phyloP scores from a whole-genome alignment of 1,140 invertebrate species.

The Drosophila lacteicornis region DNA sequence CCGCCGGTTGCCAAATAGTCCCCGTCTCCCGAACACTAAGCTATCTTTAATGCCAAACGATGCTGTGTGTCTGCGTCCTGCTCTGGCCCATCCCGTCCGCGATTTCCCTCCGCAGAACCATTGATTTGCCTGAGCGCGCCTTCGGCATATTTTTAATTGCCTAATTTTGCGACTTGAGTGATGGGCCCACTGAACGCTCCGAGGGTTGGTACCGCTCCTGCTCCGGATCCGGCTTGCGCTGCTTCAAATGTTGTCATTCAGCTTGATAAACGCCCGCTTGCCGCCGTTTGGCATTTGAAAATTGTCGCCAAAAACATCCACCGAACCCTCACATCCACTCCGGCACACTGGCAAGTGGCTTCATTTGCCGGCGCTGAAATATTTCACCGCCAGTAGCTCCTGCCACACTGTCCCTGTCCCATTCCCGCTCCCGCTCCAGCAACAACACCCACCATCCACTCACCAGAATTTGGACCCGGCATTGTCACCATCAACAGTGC shows the following conservation, averaged over 20 bases:
- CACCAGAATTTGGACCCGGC: slow-evolving; percentile 44
- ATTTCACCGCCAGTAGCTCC: slow-evolving; percentile 55
- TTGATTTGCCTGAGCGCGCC: slow-evolving; percentile 72
- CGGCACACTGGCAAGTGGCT: slow-evolving; percentile 70
- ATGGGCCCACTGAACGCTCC: slow-evolving; percentile 66
- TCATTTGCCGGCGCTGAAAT: slow-evolving; percentile 77
- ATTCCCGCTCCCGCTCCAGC: not conserved
- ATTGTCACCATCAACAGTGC: slow-evolving; percentile 80
- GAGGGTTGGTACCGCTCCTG: slow-evolving; percentile 48
- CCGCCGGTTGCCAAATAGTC: slow-evolving; percentile 23
- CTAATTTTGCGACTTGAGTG: slow-evolving; percentile 84
- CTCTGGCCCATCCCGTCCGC: slow-evolving; percentile 1
- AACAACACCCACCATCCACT: slow-evolving; percentile 13
- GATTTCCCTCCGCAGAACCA: slow-evolving; percentile 31
- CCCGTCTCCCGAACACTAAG: slow-evolving; percentile 36
- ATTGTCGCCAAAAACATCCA: slow-evolving; percentile 76
- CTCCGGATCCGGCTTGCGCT: slow-evolving; percentile 20
- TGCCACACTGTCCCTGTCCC: slow-evolving; percentile 21
- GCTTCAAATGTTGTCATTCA: slow-evolving; percentile 73
- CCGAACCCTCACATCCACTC: slow-evolving; percentile 24
- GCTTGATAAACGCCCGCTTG: slow-evolving; percentile 75
- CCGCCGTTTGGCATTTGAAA: slow-evolving; percentile 79
- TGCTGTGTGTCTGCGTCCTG: slow-evolving; percentile 21
- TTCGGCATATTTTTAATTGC: slow-evolving; percentile 85
- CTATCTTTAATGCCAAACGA: slow-evolving; percentile 46